A percentile compares a stretch with the other conserved stretches of the same genome.
Conservation (phyloP, 2,797 vertebrate genomes). For the Acanthornis magna region DNA sequence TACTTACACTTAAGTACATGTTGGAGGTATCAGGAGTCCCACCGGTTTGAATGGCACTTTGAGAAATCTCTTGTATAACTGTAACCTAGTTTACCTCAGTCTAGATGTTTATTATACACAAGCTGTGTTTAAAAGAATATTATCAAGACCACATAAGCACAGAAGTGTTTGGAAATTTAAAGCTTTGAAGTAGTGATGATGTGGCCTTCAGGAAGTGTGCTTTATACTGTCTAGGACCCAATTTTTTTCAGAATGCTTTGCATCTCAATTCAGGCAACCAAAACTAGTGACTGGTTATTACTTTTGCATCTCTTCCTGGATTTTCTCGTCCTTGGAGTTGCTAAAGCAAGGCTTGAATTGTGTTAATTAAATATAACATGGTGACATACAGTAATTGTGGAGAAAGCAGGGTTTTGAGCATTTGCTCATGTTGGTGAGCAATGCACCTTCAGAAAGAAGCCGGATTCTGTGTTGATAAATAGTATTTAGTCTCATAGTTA, state of each 20-base stretch:
- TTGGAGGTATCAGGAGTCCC: background rate
- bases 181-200: conserved; percentile 7
- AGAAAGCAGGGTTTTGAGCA: background rate
- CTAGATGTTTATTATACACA: conserved; percentile 17
- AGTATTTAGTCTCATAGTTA: background rate
- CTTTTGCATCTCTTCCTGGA: background rate
- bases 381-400: background rate
- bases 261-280: background rate
- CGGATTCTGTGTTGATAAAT: background rate
- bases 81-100: conserved; percentile 31
- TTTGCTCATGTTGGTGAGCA: background rate
- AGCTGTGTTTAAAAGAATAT: conserved; percentile 5
- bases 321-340: background rate
- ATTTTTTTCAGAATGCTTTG: background rate
- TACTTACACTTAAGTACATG: background rate
- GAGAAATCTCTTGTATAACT: conserved; percentile 8
- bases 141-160: background rate
- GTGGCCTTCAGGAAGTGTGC: background rate
- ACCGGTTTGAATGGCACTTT: background rate
- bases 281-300: background rate
- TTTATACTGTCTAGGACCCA: background rate
- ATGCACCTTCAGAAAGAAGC: background rate
- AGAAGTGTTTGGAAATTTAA: conserved; percentile 29
- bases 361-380: background rate
- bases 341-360: background rate